Base-by-base conservation (phyloP, 2,888 invertebrate genomes). In the Acrobasis suavella region DNA sequence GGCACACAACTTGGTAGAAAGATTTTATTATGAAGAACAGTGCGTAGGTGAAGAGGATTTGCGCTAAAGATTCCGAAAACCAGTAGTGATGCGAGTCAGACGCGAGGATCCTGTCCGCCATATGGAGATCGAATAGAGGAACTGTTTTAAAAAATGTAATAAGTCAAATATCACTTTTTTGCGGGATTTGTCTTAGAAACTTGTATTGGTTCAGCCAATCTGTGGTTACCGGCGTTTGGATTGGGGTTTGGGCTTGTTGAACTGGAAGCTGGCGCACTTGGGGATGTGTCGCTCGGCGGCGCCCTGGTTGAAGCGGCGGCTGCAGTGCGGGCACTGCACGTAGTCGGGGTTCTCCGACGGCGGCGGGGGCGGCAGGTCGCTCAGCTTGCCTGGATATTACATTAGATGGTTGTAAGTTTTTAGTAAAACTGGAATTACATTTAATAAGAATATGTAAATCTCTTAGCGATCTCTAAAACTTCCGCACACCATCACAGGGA, bases 221-320 rank as follows among this genome's bases (percentile, higher is more conserved):
- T 42, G 42, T 46, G 46, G 80, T 81, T 92, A 91, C 81, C 89
- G 87, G 50, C 82, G 82, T 67, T 78, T 84, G 64, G 80, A 70
- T 15, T 76, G 65, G 74, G 90, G 81, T 91, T 95, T 74, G 68
- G 95, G 94, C 77, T 97, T 97, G 83, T 97, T 97, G 86, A 96
- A 96, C 72, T 95, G 89, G 92, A 95, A 97, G 75, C 92, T 95
- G 77, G 96, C 96, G 90, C 98, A 98, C 89, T 97, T 96, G 59
- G 98, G 98, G 72, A 98, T 98, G 91, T 98, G 98, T 38, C 98
- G 91, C 71, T 96, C 96, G 1, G 98, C 98, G 0, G 97, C 97
- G 0, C 92, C 88, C 75, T 96, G 94, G 90, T 96, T 97, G 92
- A 98, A 98, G 74, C 96, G 95, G 0, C 98, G 93, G 38, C 93